Conservation (phyloP, 2,888 invertebrate genomes). For the Coecobrya sp. region DNA sequence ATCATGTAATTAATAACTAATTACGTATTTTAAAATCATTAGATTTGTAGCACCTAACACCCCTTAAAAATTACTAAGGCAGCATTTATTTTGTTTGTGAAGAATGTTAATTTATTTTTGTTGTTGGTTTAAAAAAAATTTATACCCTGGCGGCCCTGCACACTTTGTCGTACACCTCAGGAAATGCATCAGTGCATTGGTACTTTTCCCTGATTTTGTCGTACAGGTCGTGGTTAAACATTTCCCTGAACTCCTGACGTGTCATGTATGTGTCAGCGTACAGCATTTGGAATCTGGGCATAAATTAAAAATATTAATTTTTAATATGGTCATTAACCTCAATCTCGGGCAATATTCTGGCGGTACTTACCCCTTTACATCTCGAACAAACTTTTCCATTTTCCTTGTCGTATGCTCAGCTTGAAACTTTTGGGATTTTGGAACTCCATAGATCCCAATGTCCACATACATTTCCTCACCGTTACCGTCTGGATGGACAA, state of each 20-base stretch:
- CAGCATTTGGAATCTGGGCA: conserved; percentile 93
- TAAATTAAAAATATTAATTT: conserved; percentile 37
- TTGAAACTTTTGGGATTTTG: conserved; percentile 90
- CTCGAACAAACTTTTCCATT: conserved; percentile 92
- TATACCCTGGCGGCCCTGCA: conserved; percentile 89
- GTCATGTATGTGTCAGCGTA: conserved; percentile 94
- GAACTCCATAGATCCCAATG: conserved; percentile 94
- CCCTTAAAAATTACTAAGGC: background rate
- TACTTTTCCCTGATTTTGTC: conserved; percentile 90
- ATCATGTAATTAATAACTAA: background rate
- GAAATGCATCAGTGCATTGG: conserved; percentile 92
- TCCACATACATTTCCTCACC: conserved; percentile 92
- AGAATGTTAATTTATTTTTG: background rate
- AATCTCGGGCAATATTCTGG: too few relatives aligned
- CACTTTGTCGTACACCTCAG: conserved; percentile 94
- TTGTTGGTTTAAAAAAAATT: conserved; percentile 78
- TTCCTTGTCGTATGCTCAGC: conserved; percentile 91
- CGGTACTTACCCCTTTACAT: conserved; percentile 89
- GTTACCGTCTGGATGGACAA: conserved; percentile 90
- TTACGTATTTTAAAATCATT: background rate
- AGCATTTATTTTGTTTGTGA: background rate
- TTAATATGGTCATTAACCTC: too few relatives aligned
- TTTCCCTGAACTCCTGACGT: conserved; percentile 92
- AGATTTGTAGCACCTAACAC: background rate
- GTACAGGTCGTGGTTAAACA: conserved; percentile 94